phyloP scores from a whole-genome alignment of 2,888 invertebrate species.

The Trachelus iudaicus region DNA sequence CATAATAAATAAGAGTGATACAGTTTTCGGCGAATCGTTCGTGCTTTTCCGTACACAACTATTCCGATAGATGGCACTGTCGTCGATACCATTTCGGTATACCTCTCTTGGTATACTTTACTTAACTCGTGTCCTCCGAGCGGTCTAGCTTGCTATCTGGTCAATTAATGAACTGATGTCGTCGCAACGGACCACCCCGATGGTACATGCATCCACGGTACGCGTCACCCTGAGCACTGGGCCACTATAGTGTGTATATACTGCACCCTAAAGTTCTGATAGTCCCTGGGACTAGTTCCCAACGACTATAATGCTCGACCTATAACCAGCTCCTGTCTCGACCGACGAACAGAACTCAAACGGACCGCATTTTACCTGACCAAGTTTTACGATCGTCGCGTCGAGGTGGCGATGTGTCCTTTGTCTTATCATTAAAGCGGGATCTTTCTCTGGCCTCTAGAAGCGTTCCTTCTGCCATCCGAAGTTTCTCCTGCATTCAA shows the following conservation, averaged over 20 bases:
- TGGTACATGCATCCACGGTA: conserved; percentile 42
- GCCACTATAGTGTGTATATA: neutral
- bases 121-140: conserved; percentile 9
- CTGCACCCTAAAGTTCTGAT: conserved; percentile 34
- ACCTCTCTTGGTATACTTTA: neutral
- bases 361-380: conserved; percentile 62
- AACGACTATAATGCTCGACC: conserved; percentile 52
- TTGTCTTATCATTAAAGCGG: conserved; percentile 59
- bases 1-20: neutral
- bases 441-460: conserved; percentile 41
- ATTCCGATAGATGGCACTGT: neutral
- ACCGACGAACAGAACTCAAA: conserved; percentile 41
- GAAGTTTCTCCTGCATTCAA: conserved; percentile 13
- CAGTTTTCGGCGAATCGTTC: neutral
- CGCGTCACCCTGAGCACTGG: neutral
- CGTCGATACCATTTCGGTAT: neutral
- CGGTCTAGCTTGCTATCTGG: conserved; percentile 47
- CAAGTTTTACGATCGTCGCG: conserved; percentile 65
- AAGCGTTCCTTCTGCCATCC: neutral
- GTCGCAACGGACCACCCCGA: conserved; percentile 59
- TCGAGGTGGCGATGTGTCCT: conserved; percentile 65
- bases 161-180: conserved; percentile 65
- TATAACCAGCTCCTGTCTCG: conserved; percentile 53
- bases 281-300: conserved; percentile 26
- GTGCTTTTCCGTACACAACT: neutral